phyloP scores from a whole-genome alignment of 30 jellyfish, hydroid and myxozoan species.

The Rhopilema esculentum region DNA sequence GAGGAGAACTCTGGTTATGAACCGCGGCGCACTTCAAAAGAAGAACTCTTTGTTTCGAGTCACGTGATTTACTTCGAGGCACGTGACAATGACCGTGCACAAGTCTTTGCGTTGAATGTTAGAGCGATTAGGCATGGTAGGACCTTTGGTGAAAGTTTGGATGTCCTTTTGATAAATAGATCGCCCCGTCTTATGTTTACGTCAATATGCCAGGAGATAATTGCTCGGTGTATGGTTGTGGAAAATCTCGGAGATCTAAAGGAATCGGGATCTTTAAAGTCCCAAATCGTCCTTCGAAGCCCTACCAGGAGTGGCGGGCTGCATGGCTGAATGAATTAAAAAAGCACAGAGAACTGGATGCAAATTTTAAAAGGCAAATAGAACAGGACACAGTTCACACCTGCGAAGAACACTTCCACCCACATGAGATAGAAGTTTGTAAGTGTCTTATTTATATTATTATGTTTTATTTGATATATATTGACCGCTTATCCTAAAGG shows the following conservation, averaged over 20 bases:
- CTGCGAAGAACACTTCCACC: slow-evolving; percentile 30
- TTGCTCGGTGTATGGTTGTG: slow-evolving; percentile 9
- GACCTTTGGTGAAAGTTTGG: neutral
- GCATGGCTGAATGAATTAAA: neutral
- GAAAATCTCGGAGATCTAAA: neutral
- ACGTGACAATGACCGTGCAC: slow-evolving; percentile 40
- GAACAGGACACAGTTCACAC: slow-evolving; percentile 2
- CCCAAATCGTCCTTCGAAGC: neutral
- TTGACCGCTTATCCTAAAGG: neutral
- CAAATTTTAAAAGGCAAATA: neutral
- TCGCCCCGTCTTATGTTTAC: neutral
- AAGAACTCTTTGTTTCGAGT: neutral
- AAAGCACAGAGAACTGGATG: neutral
- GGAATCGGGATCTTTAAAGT: slow-evolving; percentile 12
- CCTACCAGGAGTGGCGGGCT: neutral
- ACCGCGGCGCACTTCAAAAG: slow-evolving; percentile 33
- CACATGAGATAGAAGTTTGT: slow-evolving; percentile 49
- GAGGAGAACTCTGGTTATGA: slow-evolving; percentile 32
- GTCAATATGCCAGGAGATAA: slow-evolving; percentile 19
- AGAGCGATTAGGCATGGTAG: neutral
- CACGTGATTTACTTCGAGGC: neutral
- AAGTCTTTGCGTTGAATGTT: neutral
- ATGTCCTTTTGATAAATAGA: neutral
- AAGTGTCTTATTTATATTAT: neutral
- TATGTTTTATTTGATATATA: neutral